Evolutionary conservation across 2,888 invertebrate genomes (phyloP).

Genomic region (Lordiphosa fenestrarum): DNA sequence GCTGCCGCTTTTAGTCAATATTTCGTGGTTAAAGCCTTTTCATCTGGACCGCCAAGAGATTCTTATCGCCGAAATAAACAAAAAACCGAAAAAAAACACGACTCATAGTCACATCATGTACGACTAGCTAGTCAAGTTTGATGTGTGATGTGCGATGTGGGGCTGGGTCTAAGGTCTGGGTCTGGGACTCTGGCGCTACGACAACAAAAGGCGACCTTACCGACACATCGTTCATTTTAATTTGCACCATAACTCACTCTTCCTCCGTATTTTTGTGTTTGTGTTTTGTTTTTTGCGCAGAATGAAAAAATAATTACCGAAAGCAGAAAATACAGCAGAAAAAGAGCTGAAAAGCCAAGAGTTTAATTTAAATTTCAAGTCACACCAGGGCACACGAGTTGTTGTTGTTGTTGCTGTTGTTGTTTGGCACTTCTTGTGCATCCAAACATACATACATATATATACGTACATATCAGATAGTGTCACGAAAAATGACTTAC

Average conservation of each 20-base stretch:
- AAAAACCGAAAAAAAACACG: slow-evolving; percentile 58
- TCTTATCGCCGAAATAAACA: slow-evolving; percentile 67
- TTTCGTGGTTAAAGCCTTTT: slow-evolving; percentile 48
- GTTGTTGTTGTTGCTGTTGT: slow-evolving; percentile 3
- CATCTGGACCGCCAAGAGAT: slow-evolving; percentile 67
- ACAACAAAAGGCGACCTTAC: slow-evolving; percentile 64
- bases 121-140: slow-evolving; percentile 62
- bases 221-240: slow-evolving; percentile 78
- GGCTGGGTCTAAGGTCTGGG: slow-evolving; percentile 23
- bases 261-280: slow-evolving; percentile 8
- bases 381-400: slow-evolving; percentile 58
- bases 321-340: slow-evolving; percentile 20
- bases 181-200: slow-evolving; percentile 45
- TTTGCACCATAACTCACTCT: slow-evolving; percentile 66
- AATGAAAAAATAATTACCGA: slow-evolving; percentile 61
- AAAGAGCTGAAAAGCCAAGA: slow-evolving; percentile 29
- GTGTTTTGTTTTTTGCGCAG: slow-evolving; percentile 32
- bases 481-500: slow-evolving; percentile 73
- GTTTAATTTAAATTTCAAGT: slow-evolving; percentile 77
- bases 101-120: slow-evolving; percentile 73
- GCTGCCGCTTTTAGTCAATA: slow-evolving; percentile 47
- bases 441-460: slow-evolving; percentile 12
- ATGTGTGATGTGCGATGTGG: slow-evolving; percentile 41
- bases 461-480: slow-evolving; percentile 28
- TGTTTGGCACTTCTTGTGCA: slow-evolving; percentile 8